phyloP scores from a whole-genome alignment of 2,888 invertebrate species.

The Andrena marginata region DNA sequence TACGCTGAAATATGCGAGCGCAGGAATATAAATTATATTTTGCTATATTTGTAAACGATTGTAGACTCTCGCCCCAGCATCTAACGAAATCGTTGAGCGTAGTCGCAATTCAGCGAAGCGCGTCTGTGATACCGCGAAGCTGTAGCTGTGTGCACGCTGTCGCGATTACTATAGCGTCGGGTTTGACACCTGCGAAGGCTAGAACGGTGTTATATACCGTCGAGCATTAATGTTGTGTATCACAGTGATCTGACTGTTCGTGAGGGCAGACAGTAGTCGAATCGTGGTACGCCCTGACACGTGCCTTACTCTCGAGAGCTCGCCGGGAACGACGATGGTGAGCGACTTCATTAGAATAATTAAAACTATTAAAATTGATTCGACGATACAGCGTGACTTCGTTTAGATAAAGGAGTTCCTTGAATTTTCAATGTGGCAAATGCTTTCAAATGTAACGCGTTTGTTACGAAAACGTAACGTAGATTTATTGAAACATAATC shows the following conservation, averaged over 20 bases:
- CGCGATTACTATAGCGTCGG: conserved; percentile 47
- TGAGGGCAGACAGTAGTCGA: conserved; percentile 68
- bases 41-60: not conserved
- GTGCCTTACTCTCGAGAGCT: conserved; percentile 31
- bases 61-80: not conserved
- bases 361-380: not conserved
- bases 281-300: conserved; percentile 61
- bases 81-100: not conserved
- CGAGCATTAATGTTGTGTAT: conserved; percentile 67
- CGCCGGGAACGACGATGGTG: conserved; percentile 62
- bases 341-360: conserved; percentile 43
- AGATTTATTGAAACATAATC: not conserved
- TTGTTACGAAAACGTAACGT: not conserved
- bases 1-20: not conserved
- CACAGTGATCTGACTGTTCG: conserved; percentile 69
- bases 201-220: conserved; percentile 63
- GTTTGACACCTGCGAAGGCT: conserved; percentile 52
- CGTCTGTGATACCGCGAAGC: not conserved
- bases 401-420: too few species aligned
- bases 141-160: conserved; percentile 17
- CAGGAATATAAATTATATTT: not conserved
- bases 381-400: too few species aligned
- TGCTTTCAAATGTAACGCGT: not conserved
- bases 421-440: too few species aligned
- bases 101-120: not conserved